Percentiles rank a stretch among this genome's conserved stretches.
phyloP scores from a whole-genome alignment of 2,888 invertebrate genomes.

The Tipula helvola region DNA sequence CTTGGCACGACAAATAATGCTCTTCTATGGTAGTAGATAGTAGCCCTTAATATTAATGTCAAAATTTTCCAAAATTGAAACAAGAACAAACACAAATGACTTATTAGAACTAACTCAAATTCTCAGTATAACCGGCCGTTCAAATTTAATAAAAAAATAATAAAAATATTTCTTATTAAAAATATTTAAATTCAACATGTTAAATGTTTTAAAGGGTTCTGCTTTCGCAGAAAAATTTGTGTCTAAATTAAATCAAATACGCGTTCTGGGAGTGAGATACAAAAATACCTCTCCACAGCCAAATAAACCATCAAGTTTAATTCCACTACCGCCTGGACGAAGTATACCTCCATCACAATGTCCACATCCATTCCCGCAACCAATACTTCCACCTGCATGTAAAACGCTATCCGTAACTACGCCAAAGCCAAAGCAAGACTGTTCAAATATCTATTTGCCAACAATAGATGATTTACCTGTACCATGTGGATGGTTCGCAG shows the following conservation, averaged over 20 bases:
- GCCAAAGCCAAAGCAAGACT: neutral
- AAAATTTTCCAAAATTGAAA: neutral
- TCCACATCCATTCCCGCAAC: neutral
- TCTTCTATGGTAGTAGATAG: neutral
- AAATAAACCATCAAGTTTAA: neutral
- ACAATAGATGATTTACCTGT: neutral
- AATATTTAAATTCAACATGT: neutral
- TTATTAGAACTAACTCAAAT: neutral
- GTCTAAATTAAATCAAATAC: neutral
- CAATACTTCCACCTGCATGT: neutral
- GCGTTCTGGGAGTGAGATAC: neutral
- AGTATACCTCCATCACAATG: neutral
- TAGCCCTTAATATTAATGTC: neutral
- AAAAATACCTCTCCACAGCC: neutral
- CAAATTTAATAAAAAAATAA: too few relatives aligned
- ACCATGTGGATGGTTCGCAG: neutral
- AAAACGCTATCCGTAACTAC: neutral
- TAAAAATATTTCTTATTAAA: too few relatives aligned
- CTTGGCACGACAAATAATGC: too few relatives aligned
- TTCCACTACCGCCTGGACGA: neutral
- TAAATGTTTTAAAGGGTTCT: neutral
- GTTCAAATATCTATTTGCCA: neutral
- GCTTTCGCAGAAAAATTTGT: neutral
- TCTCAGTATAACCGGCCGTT: neutral
- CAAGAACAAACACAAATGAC: neutral